Evolutionary conservation across 2,888 invertebrate species (phyloP), one percentile per base, ranked within the genome.

Genomic region (Margaritifera margaritifera): DNA sequence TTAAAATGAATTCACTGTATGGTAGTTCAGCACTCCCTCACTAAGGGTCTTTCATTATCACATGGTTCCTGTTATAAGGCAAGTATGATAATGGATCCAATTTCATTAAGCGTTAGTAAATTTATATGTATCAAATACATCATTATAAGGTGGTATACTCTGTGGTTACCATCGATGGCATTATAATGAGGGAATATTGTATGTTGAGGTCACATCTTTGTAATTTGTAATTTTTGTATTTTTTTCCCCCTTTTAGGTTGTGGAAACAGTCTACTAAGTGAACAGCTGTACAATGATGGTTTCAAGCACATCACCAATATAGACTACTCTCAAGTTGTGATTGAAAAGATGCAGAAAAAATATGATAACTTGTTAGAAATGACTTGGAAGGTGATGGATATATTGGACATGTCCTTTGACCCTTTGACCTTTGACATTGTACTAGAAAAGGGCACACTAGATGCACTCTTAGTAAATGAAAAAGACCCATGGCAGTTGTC

Each of bases 401-500:
- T 90, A 74, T 81, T 81, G 50, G 73, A 87, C 20, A 73, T 91
- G 58, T 75, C 79, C 31, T 86, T 89, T 78, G 77, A 75, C 19
- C 71, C 77, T 6, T 77, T 73, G 42, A 75, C 83, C 4, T 90
- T 90, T 82, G 91, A 91, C 80, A 86, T 90, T 31, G 88, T 91
- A 22, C 74, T 91, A 56, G 91, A 91, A 74, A 91, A 91, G 80
- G 91, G 90, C 6, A 91, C 91, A 22, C 78, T 91, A 25, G 91
- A 91, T 77, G 88, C 90, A 20, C 74, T 91, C 55, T 80, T 91
- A 64, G 91, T 90, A 18, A 83, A 82, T n/a, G 89, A 90, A 71
- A 87, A 79, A 69, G 86, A 88, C 73, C 88, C 88, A 0, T 90
- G 90, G 90, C 77, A 85, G 61, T 75, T 86, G 22, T 86, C 87